phyloP scores from a whole-genome alignment of 64 coral and sea anemone species.

The Actinia tenebrosa region DNA sequence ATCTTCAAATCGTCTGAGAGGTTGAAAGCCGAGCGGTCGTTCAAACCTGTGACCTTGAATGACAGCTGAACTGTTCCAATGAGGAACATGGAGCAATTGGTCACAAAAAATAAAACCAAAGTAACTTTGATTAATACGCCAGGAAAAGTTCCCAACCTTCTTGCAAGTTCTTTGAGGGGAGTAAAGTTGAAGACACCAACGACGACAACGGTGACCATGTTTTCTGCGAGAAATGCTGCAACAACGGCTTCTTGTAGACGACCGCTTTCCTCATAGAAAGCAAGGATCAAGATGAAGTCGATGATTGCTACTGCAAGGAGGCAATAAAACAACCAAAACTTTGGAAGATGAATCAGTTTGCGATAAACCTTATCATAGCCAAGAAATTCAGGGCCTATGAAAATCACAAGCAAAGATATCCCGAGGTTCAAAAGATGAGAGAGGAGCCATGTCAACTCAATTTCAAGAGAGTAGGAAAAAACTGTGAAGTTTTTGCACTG shows the following conservation, averaged over 20 bases:
- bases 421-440: conserved; percentile 15
- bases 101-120: not conserved
- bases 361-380: conserved; percentile 5
- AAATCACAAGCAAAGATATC: conserved; percentile 2
- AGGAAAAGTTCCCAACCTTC: not conserved
- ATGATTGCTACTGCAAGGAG: not conserved
- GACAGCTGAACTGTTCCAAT: not conserved
- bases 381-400: not conserved
- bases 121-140: not conserved
- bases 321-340: conserved; percentile 21
- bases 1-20: not conserved
- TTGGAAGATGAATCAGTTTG: conserved; percentile 2
- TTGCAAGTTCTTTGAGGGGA: not conserved
- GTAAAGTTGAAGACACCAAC: conserved; percentile 14
- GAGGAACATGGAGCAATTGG: not conserved
- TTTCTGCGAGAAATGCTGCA: not conserved
- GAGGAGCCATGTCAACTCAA: conserved; percentile 31
- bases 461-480: conserved; percentile 37
- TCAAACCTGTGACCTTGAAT: conserved; percentile 1
- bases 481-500: conserved; percentile 33
- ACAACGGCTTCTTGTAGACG: not conserved
- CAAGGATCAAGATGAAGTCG: not conserved
- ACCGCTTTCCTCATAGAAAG: not conserved
- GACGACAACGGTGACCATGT: not conserved
- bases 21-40: not conserved